These are phyloP conservation scores for Puntigrus tetrazona DNA, from an alignment of 2,113 vertebrate genomes.

Conservation along the genomic window DNA sequence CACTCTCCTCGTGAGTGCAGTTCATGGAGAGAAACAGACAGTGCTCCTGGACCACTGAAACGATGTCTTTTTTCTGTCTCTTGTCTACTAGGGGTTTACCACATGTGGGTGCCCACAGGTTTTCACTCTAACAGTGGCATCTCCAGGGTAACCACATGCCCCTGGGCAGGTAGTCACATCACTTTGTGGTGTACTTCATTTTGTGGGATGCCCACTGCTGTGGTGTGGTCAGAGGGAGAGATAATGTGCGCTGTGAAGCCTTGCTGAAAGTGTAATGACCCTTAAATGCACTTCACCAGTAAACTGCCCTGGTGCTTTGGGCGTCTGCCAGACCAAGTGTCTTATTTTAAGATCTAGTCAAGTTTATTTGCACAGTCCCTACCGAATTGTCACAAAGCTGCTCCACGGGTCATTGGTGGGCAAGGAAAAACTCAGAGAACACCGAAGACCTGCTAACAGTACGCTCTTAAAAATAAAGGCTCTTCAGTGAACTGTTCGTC, in stretches of 20 bases:
- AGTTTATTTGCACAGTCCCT: not conserved
- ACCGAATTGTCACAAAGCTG: not conserved
- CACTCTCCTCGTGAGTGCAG: conserved; percentile 51
- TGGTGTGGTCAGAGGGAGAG: conserved; percentile 11
- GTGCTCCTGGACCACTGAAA: conserved; percentile 28
- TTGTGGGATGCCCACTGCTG: conserved; percentile 15
- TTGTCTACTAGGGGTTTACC: conserved; percentile 2
- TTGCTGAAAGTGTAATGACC: conserved; percentile 18
- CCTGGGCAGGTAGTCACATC: conserved; percentile 18
- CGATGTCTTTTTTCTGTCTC: not conserved
- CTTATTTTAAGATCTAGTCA: conserved; percentile 18
- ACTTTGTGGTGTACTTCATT: not conserved
- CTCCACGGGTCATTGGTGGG: not conserved
- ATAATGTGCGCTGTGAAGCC: conserved; percentile 6
- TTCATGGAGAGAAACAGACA: conserved; percentile 23
- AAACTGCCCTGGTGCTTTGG: conserved; percentile 10
- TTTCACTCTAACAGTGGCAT: conserved; percentile 24
- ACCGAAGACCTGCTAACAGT: not conserved
- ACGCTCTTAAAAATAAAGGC: not conserved
- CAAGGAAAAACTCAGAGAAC: not conserved
- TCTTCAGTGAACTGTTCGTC: not conserved
- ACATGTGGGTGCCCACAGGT: conserved; percentile 34
- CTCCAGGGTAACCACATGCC: conserved; percentile 19
- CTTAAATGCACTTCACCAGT: conserved; percentile 23
- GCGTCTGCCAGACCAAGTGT: conserved; percentile 10